Percentiles rank a stretch among this genome's conserved stretches.
These are phyloP conservation scores for Sebastes steindachneri DNA, from an alignment of 2,797 vertebrate genomes.

Conservation along the genomic window DNA sequence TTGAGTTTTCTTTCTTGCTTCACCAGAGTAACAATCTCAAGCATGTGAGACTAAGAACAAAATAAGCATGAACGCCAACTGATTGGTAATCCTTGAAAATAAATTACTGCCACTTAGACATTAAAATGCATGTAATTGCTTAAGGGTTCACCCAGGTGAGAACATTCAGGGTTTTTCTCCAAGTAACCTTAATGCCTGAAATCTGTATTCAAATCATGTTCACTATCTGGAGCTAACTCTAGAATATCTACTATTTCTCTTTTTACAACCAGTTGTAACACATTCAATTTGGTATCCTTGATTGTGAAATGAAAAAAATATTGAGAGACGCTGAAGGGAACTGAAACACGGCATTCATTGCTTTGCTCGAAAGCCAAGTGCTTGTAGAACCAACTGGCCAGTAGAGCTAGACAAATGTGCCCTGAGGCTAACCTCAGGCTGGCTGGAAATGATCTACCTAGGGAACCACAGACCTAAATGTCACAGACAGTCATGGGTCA, in stretches of 20 bases:
- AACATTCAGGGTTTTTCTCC: background rate
- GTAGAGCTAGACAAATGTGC: constrained; percentile 73
- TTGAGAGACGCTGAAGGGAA: constrained; percentile 2
- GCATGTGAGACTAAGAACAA: background rate
- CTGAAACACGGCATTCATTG: constrained; percentile 18
- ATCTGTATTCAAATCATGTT: constrained; percentile 2
- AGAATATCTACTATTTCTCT: background rate
- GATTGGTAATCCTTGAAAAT: background rate
- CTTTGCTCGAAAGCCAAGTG: constrained; percentile 62
- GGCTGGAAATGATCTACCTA: constrained; percentile 66
- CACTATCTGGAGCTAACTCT: background rate
- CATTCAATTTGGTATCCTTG: constrained; percentile 20
- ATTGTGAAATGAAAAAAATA: constrained; percentile 38
- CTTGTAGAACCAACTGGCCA: constrained; percentile 56
- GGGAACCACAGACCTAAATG: constrained; percentile 72
- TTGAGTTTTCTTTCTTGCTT: background rate
- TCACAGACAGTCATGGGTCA: constrained; percentile 73
- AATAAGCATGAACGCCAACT: background rate
- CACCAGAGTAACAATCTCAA: background rate
- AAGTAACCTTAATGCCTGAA: background rate
- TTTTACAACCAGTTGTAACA: constrained; percentile 24
- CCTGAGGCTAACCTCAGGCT: constrained; percentile 72
- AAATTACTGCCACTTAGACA: background rate
- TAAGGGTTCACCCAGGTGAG: background rate
- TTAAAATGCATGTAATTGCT: background rate